Evolutionary conservation across 1,140 invertebrate species (phyloP).

Genomic region (Penaeus indicus): DNA sequence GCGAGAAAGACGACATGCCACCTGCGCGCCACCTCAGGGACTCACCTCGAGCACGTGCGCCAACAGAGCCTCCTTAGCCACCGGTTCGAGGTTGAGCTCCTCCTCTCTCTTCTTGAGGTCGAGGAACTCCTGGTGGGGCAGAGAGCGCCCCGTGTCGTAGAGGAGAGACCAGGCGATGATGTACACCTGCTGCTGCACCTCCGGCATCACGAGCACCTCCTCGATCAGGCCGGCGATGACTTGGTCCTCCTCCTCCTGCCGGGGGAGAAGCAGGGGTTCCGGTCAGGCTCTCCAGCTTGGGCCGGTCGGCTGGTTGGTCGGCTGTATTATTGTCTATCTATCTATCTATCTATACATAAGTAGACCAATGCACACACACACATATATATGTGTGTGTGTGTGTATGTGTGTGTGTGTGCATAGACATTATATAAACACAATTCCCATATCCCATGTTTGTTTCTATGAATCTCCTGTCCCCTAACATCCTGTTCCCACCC

Average conservation of each 20-base stretch:
- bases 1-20: not conserved
- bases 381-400: no score
- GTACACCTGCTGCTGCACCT: constrained; percentile 41
- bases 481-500: no score
- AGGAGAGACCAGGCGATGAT: constrained; percentile 49
- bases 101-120: constrained; percentile 45
- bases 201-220: constrained; percentile 51
- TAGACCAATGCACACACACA: no score
- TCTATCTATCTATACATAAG: no score
- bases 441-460: no score
- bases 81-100: constrained; percentile 6
- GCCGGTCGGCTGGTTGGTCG: no score
- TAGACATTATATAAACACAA: no score
- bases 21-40: not conserved
- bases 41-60: constrained; percentile 44
- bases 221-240: constrained; percentile 16
- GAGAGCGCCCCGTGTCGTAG: constrained; percentile 44
- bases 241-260: not conserved
- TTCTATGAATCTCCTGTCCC: no score
- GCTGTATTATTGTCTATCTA: no score
- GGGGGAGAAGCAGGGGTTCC: not conserved
- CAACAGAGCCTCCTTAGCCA: constrained; percentile 37
- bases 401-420: no score
- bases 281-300: no score
- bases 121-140: constrained; percentile 40